A percentile compares a stretch with the other conserved stretches of the same genome.
Evolutionary conservation across 2,797 vertebrate genomes (phyloP).

Genomic region (Centroberyx gerrardi): DNA sequence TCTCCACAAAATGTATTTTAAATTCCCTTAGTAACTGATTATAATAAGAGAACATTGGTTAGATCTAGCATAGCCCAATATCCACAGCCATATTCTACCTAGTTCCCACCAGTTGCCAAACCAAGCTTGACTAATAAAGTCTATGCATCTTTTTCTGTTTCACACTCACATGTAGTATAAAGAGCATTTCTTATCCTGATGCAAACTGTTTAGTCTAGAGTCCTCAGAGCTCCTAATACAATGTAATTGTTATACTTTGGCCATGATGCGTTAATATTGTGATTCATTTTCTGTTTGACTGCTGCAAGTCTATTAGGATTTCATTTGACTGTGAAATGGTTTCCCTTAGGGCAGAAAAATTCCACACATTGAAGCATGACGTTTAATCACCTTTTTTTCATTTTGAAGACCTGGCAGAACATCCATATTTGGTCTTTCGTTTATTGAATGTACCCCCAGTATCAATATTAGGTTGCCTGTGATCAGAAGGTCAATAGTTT

Average conservation of each 20-base stretch:
- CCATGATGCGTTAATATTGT: too few species aligned
- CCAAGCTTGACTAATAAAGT: not conserved
- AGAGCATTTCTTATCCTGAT: too few species aligned
- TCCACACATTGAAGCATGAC: not conserved
- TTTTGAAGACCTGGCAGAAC: not conserved
- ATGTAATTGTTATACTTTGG: too few species aligned
- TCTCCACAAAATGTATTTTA: not conserved
- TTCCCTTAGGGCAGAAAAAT: not conserved
- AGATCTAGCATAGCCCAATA: not conserved
- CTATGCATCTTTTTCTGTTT: not conserved
- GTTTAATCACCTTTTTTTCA: not conserved
- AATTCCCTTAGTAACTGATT: not conserved
- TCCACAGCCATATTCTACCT: not conserved
- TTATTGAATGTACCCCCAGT: not conserved
- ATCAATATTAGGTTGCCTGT: not conserved
- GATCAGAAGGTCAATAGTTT: slow-evolving; percentile 1
- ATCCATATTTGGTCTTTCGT: slow-evolving; percentile 1
- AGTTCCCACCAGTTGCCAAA: not conserved
- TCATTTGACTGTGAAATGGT: not conserved
- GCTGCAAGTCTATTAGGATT: too few species aligned
- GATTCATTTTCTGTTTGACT: too few species aligned
- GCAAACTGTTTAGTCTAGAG: too few species aligned
- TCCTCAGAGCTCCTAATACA: too few species aligned
- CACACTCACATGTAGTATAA: too few species aligned
- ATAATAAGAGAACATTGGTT: not conserved